These are phyloP conservation scores for Ctenomys sociabilis DNA, from an alignment of 2,113 vertebrate genomes.

Conservation along the genomic window DNA sequence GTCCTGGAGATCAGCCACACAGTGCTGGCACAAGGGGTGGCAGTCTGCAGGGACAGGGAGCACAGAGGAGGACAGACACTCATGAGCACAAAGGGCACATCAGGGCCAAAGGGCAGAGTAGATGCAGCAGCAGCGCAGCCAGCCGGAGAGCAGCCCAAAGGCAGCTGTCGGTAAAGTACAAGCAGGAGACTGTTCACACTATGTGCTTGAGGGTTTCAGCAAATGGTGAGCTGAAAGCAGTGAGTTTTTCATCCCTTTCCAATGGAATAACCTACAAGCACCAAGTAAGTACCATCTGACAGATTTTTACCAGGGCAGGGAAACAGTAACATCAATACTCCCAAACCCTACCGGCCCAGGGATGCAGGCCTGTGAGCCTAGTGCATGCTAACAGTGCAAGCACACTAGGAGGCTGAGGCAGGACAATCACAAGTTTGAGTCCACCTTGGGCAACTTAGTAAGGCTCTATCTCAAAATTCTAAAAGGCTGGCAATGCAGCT, in stretches of 20 bases:
- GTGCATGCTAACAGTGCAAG: background rate
- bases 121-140: background rate
- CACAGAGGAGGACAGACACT: background rate
- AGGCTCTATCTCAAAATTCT: background rate
- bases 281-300: background rate
- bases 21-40: conserved; percentile 90
- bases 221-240: conserved; percentile 36
- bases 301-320: background rate
- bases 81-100: background rate
- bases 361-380: background rate
- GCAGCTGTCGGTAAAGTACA: background rate
- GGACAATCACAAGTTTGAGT: background rate
- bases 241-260: conserved; percentile 44
- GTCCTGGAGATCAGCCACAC: conserved; percentile 87
- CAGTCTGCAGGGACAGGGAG: conserved; percentile 86
- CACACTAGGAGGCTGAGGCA: background rate
- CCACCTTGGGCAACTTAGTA: background rate
- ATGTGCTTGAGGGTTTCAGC: background rate
- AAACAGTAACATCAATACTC: background rate
- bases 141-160: background rate
- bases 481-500: background rate
- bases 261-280: conserved; percentile 18
- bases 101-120: background rate
- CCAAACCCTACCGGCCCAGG: background rate
- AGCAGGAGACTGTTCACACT: background rate